phyloP scores from a whole-genome alignment of 2,113 vertebrate species.

The Anser brachyrhynchus region DNA sequence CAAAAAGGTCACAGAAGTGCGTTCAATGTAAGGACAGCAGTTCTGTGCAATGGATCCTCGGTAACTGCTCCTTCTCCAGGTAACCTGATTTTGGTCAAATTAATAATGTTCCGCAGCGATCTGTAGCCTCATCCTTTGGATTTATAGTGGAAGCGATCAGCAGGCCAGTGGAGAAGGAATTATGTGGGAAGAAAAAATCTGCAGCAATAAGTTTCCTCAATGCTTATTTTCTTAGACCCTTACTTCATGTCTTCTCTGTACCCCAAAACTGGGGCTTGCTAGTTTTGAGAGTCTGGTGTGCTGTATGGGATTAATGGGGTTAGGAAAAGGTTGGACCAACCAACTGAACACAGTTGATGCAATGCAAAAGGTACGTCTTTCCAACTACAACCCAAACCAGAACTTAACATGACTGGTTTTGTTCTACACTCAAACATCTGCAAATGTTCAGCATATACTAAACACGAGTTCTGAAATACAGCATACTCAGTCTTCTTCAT shows the following conservation, averaged over 20 bases:
- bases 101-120: not conserved
- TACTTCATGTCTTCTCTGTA: not conserved
- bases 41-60: not conserved
- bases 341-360: not conserved
- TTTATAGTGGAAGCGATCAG: not conserved
- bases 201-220: not conserved
- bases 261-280: not conserved
- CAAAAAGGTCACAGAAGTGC: conserved; percentile 54
- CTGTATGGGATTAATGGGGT: rapidly evolving
- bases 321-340: not conserved
- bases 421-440: not conserved
- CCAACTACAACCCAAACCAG: not conserved
- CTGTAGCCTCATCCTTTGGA: not conserved
- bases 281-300: not conserved
- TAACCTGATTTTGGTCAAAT: not conserved
- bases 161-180: not conserved
- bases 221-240: not conserved
- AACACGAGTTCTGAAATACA: not conserved
- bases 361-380: not conserved
- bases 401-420: not conserved
- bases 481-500: not conserved
- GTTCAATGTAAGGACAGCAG: not conserved
- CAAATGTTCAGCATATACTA: not conserved
- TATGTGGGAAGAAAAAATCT: not conserved
- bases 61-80: not conserved